Evolutionary conservation across 2,888 invertebrate genomes (phyloP).

Genomic region (Nasonovia ribisnigri): DNA sequence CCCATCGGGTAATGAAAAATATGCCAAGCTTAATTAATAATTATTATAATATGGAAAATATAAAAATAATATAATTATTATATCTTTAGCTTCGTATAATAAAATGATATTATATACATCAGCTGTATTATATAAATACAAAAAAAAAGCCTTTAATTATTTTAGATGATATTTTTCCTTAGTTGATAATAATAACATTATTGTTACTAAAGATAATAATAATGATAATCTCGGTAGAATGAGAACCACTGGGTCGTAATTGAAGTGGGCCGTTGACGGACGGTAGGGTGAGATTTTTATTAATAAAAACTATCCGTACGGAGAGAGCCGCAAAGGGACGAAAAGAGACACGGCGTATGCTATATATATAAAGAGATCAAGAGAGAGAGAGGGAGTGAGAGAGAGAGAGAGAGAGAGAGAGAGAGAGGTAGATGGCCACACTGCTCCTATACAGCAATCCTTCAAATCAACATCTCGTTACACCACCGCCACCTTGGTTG

Average conservation of each 20-base stretch:
- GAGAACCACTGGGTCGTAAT: constrained; percentile 53
- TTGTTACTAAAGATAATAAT: background rate
- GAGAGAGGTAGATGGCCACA: background rate
- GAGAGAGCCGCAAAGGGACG: background rate
- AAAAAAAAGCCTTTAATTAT: background rate
- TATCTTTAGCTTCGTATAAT: background rate
- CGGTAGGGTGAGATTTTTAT: constrained; percentile 50
- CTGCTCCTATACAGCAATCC: constrained; percentile 6
- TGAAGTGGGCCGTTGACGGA: constrained; percentile 35
- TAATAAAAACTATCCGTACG: constrained; percentile 56
- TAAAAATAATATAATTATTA: background rate
- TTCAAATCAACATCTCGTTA: constrained; percentile 59
- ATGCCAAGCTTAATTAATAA: background rate
- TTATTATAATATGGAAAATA: background rate
- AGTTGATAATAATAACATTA: background rate
- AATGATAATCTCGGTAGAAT: background rate
- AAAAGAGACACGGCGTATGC: background rate
- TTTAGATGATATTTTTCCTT: background rate
- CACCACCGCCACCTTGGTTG: background rate
- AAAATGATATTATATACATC: background rate
- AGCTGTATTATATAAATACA: background rate
- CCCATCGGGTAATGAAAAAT: background rate
- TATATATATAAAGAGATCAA: background rate
- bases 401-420: background rate
- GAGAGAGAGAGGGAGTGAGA: background rate